Evolutionary conservation across 2,888 invertebrate species (phyloP).

Genomic region (Drosophila ochracea): DNA sequence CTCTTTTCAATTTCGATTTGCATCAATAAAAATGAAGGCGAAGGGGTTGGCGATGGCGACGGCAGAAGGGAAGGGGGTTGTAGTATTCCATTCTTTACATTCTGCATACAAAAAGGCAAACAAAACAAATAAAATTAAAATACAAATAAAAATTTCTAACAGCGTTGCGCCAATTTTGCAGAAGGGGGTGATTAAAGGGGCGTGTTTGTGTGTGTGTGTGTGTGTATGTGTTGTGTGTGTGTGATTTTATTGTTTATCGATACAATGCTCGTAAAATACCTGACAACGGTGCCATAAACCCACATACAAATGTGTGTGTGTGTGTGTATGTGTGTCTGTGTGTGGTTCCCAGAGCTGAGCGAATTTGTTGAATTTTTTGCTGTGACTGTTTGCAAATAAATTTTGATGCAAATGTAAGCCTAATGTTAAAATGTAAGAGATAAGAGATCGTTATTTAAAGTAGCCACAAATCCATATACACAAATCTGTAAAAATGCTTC

Average conservation of each 20-base stretch:
- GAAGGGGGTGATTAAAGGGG: slow-evolving; percentile 19
- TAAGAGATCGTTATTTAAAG: neutral
- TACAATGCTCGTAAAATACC: slow-evolving; percentile 74
- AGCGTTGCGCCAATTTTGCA: slow-evolving; percentile 21
- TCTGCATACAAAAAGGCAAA: slow-evolving; percentile 35
- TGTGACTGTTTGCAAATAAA: slow-evolving; percentile 5
- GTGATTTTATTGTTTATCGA: slow-evolving; percentile 76
- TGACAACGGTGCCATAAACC: slow-evolving; percentile 49
- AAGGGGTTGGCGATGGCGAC: neutral
- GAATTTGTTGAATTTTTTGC: neutral
- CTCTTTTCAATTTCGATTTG: slow-evolving; percentile 74
- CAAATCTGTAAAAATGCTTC: neutral
- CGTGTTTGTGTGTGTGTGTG: neutral
- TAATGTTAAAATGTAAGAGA: neutral
- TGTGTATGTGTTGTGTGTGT: slow-evolving; percentile 26
- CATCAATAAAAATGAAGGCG: slow-evolving; percentile 60
- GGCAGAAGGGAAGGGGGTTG: fast-evolving
- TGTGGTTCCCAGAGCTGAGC: slow-evolving; percentile 26
- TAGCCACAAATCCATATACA: neutral
- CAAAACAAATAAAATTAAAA: slow-evolving; percentile 72
- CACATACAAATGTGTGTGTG: slow-evolving; percentile 27
- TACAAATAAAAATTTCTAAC: slow-evolving; percentile 60
- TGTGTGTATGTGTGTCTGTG: neutral
- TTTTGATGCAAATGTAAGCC: neutral
- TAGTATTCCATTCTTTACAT: neutral